Base-by-base conservation (phyloP, 2,797 vertebrate genomes). In the Pseudochirops corinnae region DNA sequence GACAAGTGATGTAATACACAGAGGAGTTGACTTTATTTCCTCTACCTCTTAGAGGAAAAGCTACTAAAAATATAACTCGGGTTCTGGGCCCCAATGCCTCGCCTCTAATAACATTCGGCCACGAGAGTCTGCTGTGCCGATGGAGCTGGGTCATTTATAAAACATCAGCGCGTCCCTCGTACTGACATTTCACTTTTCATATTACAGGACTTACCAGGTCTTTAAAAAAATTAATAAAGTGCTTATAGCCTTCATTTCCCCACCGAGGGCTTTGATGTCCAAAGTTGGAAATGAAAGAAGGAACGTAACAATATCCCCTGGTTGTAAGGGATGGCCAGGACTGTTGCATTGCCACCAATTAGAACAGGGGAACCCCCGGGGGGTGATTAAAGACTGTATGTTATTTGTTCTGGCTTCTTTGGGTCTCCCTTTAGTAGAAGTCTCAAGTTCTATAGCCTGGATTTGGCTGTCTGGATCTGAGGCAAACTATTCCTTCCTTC, bases 181-280 rank as follows among this genome's bases (percentile, higher is more conserved):
- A 55, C 98, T 98, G 98, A 98, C 98, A 98, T 98, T 98, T 97
- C 96, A 94, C 97, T 98, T 97, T 87, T 97, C 96, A 94, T 97
- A 95, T 96, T 98, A 96, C 87, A 98, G 98, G 98, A 98, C 97
- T 98, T 98, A 97, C 97, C 95, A 33, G 18, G 95, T 97, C 97
- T 98, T 97, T 97, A 98, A 97, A 96, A 57, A 98, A 98, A 98
- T 98, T 98, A 98, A 98, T 98, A 98, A 98, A 98, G 98, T 98
- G 97, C 97, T 98, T 98, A 98, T 98, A 98, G 96, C 97, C 98
- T 97, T 98, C 98, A 98, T 98, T 98, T 98, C 98, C 98, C 98
- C 98, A 95, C 96, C 58, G 98, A 98, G 98, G 98, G 98, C 98
- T 97, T 98, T 98, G 97, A 98, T 98, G 97, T 98, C 98, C 98